Conservation (phyloP, 2,797 vertebrate genomes). For the Hafferia zeledoni region DNA sequence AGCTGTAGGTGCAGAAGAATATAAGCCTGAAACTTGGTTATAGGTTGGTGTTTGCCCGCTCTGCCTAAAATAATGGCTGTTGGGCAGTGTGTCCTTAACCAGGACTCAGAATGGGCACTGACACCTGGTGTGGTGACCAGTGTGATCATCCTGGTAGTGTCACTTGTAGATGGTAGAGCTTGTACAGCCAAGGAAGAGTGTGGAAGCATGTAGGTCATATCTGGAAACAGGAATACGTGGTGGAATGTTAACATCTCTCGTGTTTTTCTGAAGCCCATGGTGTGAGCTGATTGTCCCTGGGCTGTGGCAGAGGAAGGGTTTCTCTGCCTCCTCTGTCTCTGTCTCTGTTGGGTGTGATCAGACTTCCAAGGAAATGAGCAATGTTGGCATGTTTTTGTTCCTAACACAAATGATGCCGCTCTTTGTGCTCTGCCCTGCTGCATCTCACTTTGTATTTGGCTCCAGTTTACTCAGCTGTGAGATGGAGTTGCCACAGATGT, state of each 20-base stretch:
- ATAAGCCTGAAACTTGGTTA: neutral
- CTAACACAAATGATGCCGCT: neutral
- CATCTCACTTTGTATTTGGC: neutral
- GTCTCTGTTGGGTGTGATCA: neutral
- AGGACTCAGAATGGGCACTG: neutral
- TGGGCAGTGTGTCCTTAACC: neutral
- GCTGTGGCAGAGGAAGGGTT: neutral
- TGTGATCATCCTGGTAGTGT: accelerated
- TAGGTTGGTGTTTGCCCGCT: neutral
- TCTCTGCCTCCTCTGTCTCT: neutral
- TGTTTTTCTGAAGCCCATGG: accelerated
- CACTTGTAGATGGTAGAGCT: neutral
- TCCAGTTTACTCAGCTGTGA: neutral
- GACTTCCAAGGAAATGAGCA: neutral
- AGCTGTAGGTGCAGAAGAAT: neutral
- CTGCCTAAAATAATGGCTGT: neutral
- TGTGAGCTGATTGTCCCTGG: neutral
- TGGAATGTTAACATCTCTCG: neutral
- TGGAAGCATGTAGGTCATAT: accelerated
- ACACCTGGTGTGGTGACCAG: accelerated
- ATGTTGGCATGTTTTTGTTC: slow-evolving; percentile 19
- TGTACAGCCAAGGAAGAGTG: accelerated
- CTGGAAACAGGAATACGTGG: neutral
- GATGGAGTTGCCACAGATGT: neutral
- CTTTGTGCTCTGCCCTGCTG: neutral